Evolutionary conservation across 2,888 invertebrate species (phyloP), one percentile per base, ranked within the genome.

Genomic region (Sylvicola cinctus): DNA sequence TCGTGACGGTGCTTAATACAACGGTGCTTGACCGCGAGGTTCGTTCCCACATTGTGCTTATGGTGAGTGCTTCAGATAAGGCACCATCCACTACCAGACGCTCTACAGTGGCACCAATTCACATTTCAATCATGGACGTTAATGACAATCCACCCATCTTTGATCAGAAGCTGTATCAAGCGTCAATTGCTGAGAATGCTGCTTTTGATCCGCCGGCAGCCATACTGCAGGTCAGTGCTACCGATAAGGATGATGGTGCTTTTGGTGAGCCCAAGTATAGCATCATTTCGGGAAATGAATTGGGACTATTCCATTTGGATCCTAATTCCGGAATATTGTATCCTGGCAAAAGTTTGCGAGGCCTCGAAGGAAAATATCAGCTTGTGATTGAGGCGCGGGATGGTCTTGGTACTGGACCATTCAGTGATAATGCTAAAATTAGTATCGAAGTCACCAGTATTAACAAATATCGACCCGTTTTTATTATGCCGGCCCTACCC

Each of bases 131-230:
- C 8, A 50, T 68, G 16, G 90, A 91, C 52, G 70, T 80, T n/a
- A 90, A 91, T 54, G 90, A 91, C 55, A 85, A 90, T 56, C 60
- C 74, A 0, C 91, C 91, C 0, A 60, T 70, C 30, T 91, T 93
- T 54, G 70, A 68, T 0, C 75, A 78, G 43, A 68, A 70, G 31
- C 68, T 68, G 7, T 90, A 87, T 54, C 70, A 72, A 44, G 74
- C 77, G 2, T 77, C 74, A 0, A 78, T 90, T 11, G 78, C 81
- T 0, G 88, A 90, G 52, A 87, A 84, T 52, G 63, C 81, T 1
- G 70, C 78, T 10, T 55, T 81, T 13, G 71, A 74, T 49, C 83
- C 87, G 0, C 81, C 84, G 0, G 74, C 84, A 1, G 76, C 81
- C 2, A 71, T 91, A 33, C 52, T 88, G 10, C 79, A 84, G 45